These are phyloP conservation scores for Myrmecophaga tridactyla DNA, from an alignment of 2,113 vertebrate species.

Conservation along the genomic window DNA sequence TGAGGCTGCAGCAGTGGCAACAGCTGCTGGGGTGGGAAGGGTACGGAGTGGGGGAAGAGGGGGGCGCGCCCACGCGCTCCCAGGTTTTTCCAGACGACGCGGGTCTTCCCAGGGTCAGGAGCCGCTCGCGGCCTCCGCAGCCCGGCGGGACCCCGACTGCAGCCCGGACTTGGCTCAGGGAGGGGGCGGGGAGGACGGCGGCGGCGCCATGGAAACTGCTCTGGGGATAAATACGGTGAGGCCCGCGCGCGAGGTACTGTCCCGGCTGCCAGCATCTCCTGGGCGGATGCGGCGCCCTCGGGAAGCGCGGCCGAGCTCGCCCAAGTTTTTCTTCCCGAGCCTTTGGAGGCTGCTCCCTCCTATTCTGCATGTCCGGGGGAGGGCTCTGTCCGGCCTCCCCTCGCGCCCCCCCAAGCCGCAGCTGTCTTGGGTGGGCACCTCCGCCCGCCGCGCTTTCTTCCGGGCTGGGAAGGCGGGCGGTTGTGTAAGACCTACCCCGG, in stretches of 20 bases:
- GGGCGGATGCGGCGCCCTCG: background rate
- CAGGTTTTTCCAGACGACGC: background rate
- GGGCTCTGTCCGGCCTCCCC: background rate
- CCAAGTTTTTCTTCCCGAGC: background rate
- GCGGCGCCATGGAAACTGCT: conserved; percentile 58
- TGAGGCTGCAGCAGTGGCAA: background rate
- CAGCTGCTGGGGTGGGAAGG: background rate
- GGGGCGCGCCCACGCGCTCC: background rate
- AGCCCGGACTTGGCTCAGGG: background rate
- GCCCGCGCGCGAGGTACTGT: background rate
- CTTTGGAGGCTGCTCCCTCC: background rate
- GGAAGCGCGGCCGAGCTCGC: background rate
- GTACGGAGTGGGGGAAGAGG: too few relatives aligned
- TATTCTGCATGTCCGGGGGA: background rate
- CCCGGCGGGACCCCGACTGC: background rate
- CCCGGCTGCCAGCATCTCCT: conserved; percentile 19
- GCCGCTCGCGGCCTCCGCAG: background rate
- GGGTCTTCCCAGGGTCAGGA: too few relatives aligned
- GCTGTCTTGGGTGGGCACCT: background rate
- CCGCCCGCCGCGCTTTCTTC: background rate
- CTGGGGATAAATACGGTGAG: background rate
- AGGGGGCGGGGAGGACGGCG: conserved; percentile 43
- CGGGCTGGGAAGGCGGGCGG: background rate
- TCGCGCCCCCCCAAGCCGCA: background rate
- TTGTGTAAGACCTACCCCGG: background rate